Evolutionary conservation across 2,888 invertebrate genomes (phyloP).

Genomic region (Teleogryllus oceanicus): DNA sequence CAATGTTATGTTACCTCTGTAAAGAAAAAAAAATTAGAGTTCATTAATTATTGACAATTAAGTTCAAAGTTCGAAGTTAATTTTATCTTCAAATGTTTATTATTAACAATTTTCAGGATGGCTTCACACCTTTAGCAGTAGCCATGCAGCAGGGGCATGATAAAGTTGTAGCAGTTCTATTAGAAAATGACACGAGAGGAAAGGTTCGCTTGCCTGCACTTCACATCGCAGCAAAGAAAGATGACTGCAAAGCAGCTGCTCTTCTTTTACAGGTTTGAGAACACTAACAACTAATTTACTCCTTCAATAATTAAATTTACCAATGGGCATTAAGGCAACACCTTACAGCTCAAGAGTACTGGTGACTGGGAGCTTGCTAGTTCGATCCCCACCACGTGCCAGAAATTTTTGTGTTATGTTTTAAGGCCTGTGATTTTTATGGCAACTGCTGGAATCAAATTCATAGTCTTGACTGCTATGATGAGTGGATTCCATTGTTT

Average conservation of each 20-base stretch:
- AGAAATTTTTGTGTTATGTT: no score
- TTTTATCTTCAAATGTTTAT: background rate
- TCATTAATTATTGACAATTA: conserved; percentile 26
- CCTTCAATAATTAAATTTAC: no score
- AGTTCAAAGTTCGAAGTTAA: background rate
- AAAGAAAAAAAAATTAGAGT: background rate
- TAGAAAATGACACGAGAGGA: conserved; percentile 94
- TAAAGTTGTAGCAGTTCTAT: conserved; percentile 89
- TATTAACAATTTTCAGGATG: conserved; percentile 64
- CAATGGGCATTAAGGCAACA: no score
- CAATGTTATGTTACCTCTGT: no score
- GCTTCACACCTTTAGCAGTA: conserved; percentile 96
- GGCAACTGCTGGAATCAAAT: no score
- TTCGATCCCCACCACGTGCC: no score
- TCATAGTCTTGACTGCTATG: no score
- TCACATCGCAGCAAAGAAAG: conserved; percentile 98
- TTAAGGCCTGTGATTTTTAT: no score
- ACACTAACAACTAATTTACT: no score
- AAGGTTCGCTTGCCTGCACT: conserved; percentile 91
- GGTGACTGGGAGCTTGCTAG: no score
- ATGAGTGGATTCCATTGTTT: no score
- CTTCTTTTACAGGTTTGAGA: conserved; percentile 71
- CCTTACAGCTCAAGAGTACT: no score
- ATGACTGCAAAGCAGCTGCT: conserved; percentile 94
- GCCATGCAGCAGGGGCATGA: conserved; percentile 99